Percentiles rank a stretch among this genome's conserved stretches.
These are phyloP conservation scores for Dicaeum eximium DNA, from an alignment of 2,113 vertebrate species.

Conservation along the genomic window DNA sequence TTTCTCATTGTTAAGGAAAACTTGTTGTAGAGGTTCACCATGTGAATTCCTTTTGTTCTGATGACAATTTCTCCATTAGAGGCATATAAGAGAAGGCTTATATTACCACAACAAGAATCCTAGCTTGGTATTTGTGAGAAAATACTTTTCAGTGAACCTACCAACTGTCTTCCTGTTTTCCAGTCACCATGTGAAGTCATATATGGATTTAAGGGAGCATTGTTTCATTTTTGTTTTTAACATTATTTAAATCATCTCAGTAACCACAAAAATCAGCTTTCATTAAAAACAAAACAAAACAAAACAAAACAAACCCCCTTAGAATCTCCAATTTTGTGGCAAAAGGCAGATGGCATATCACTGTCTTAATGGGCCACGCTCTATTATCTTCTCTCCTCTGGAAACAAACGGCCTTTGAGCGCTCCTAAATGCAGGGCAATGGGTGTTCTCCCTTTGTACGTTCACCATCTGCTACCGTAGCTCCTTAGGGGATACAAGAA, in stretches of 20 bases:
- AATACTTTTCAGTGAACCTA: background rate
- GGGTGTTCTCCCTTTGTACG: background rate
- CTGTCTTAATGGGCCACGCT: rapidly evolving
- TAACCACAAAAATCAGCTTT: background rate
- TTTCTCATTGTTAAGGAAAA: background rate
- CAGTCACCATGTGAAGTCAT: background rate
- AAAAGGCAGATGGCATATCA: background rate
- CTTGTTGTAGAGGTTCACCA: background rate
- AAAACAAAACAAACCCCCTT: background rate
- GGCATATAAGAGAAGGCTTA: background rate
- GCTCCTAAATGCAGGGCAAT: background rate
- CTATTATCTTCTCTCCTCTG: background rate
- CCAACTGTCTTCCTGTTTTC: background rate
- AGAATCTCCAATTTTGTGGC: background rate
- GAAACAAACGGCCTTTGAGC: background rate
- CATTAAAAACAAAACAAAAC: background rate
- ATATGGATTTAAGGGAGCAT: background rate
- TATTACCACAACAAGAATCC: background rate
- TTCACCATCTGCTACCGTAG: background rate
- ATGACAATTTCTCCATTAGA: background rate
- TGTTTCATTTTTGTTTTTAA: background rate
- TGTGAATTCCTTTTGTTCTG: background rate
- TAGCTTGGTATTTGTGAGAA: background rate
- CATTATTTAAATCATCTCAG: background rate
- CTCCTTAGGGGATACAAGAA: background rate